These are phyloP conservation scores for Nicator chloris DNA, from an alignment of 2,113 vertebrate genomes.

Conservation along the genomic window DNA sequence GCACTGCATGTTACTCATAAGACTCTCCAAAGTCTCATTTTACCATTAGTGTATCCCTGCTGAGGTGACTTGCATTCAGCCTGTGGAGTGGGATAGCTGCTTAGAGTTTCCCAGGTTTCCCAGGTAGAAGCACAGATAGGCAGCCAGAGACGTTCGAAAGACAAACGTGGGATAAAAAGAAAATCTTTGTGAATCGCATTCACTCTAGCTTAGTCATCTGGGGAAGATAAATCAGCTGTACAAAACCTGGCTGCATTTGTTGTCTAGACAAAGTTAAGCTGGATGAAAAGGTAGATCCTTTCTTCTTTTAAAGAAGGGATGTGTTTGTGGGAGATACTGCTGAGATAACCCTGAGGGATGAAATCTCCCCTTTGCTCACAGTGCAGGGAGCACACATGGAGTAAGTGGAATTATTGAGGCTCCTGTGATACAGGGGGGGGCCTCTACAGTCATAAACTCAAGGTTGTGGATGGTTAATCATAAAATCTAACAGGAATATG, in stretches of 20 bases:
- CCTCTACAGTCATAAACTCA: not conserved
- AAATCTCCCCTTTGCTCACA: not conserved
- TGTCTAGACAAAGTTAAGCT: conserved; percentile 13
- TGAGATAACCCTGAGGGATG: not conserved
- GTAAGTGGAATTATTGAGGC: not conserved
- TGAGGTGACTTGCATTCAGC: conserved; percentile 14
- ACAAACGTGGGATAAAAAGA: conserved; percentile 15
- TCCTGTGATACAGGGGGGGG: fast-evolving
- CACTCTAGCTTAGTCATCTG: not conserved
- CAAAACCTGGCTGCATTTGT: not conserved
- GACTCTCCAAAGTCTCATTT: conserved; percentile 14
- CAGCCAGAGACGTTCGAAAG: not conserved
- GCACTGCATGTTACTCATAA: not conserved
- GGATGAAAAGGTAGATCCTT: not conserved
- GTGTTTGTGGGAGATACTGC: not conserved
- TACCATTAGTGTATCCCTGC: not conserved
- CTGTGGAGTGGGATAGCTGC: not conserved
- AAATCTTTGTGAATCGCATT: not conserved
- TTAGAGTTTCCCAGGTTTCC: not conserved
- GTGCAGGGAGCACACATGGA: not conserved
- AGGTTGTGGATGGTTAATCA: not conserved
- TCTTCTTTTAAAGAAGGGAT: not conserved
- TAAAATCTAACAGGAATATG: not conserved
- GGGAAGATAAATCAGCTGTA: not conserved
- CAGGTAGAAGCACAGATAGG: not conserved